A percentile compares a stretch with the other conserved stretches of the same genome.
Evolutionary conservation across 2,113 vertebrate species (phyloP).

Genomic region (Furnarius figulus): DNA sequence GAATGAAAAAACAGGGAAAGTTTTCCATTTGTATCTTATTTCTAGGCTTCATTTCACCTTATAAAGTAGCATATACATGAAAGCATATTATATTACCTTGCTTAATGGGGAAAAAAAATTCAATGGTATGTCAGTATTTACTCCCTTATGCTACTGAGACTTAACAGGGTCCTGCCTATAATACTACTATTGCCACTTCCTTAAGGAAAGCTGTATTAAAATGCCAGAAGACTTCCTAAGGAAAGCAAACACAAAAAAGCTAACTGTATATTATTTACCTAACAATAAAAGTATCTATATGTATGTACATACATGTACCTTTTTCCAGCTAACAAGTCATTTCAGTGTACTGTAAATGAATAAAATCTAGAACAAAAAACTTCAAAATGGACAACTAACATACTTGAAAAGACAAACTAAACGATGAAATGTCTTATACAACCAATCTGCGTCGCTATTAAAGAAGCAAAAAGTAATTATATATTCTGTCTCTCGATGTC

Average conservation of each 20-base stretch:
- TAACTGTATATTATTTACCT: background rate
- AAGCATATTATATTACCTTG: background rate
- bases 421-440: background rate
- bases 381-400: background rate
- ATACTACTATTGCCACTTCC: background rate
- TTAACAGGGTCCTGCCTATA: background rate
- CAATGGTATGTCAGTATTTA: background rate
- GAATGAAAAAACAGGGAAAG: accelerated
- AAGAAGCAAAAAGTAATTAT: background rate
- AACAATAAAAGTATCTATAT: background rate
- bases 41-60: background rate
- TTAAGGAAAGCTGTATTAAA: background rate
- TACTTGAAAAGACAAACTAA: background rate
- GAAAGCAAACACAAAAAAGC: background rate
- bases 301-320: background rate
- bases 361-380: background rate
- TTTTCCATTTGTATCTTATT: background rate
- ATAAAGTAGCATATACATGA: background rate
- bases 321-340: background rate
- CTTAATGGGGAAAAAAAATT: background rate
- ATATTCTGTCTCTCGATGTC: background rate
- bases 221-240: background rate
- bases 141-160: background rate
- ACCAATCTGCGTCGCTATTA: background rate
- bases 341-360: background rate